A percentile compares a stretch with the other conserved stretches of the same genome.
phyloP scores from a whole-genome alignment of 2,888 invertebrate species.

The Agapostemon virescens region DNA sequence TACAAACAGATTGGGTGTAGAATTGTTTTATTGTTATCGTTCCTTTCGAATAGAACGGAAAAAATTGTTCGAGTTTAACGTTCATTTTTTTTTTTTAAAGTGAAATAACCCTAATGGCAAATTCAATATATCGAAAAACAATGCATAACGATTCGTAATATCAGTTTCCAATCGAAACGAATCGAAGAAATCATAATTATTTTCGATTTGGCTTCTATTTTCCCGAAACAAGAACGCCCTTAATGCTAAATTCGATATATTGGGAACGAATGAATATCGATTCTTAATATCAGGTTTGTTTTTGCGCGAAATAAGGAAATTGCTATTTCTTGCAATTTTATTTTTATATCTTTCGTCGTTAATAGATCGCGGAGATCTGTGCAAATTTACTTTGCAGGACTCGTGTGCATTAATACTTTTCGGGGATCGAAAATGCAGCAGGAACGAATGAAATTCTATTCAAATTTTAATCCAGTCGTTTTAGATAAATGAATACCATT shows the following conservation, averaged over 20 bases:
- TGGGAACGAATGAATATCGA: neutral
- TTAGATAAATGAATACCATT: neutral
- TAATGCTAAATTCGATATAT: conserved; percentile 1
- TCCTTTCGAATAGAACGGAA: neutral
- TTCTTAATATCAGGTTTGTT: neutral
- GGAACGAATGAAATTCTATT: neutral
- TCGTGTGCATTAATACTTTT: neutral
- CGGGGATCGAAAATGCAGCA: neutral
- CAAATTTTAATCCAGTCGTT: neutral
- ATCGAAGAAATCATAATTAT: neutral
- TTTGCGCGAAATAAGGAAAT: neutral
- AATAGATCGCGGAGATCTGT: neutral
- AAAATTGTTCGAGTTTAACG: neutral
- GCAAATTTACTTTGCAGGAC: neutral
- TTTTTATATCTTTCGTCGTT: neutral
- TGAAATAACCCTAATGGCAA: neutral
- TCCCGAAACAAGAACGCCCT: neutral
- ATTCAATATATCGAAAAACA: neutral
- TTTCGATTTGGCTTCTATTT: neutral
- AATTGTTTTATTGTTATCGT: neutral
- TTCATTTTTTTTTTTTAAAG: neutral
- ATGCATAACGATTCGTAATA: neutral
- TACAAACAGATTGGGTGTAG: neutral
- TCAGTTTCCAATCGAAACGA: neutral
- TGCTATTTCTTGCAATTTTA: neutral